phyloP scores from a whole-genome alignment of 2,888 invertebrate genomes.

The Lasioglossum calceatum region DNA sequence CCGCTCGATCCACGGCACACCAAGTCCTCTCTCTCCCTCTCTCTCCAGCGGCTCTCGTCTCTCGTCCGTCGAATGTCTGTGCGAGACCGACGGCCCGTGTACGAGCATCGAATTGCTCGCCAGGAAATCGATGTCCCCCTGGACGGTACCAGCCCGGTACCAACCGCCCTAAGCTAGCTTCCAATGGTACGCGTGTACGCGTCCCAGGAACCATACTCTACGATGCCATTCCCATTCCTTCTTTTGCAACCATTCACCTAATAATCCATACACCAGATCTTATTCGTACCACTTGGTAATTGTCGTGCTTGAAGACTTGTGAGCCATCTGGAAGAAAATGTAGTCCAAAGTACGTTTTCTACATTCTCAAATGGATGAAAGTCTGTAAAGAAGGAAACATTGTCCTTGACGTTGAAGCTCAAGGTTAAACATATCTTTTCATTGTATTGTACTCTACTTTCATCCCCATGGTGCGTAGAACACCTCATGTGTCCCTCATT shows the following conservation, averaged over 20 bases:
- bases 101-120: conserved; percentile 73
- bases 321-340: too few relatives aligned
- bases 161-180: conserved; percentile 56
- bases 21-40: background rate
- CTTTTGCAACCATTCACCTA: background rate
- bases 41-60: background rate
- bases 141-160: conserved; percentile 60
- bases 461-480: too few relatives aligned
- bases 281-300: background rate
- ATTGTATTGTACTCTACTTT: too few relatives aligned
- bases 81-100: conserved; percentile 50
- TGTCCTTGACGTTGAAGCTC: too few relatives aligned
- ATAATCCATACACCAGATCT: background rate
- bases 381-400: too few relatives aligned
- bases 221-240: background rate
- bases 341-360: too few relatives aligned
- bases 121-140: conserved; percentile 75
- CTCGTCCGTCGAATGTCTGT: conserved; percentile 36
- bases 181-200: conserved; percentile 18
- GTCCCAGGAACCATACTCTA: background rate
- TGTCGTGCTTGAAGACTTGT: background rate
- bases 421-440: too few relatives aligned
- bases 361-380: too few relatives aligned
- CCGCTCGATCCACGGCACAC: background rate
- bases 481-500: too few relatives aligned